A percentile compares a stretch with the other conserved stretches of the same genome.
phyloP scores from a whole-genome alignment of 2,888 invertebrate genomes.

The Onthophagus sagittarius region DNA sequence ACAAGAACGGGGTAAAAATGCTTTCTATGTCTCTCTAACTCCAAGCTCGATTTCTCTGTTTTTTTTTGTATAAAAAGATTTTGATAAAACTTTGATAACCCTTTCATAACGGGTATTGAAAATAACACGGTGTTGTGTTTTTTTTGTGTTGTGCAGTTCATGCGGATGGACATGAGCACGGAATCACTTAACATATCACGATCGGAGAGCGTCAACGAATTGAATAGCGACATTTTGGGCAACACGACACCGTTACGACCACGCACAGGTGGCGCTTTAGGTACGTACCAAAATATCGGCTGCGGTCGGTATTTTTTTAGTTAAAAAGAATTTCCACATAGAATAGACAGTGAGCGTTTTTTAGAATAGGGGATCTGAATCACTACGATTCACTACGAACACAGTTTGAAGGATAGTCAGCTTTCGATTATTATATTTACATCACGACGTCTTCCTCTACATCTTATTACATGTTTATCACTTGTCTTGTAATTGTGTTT shows the following conservation, averaged over 20 bases:
- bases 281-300: slow-evolving; percentile 53
- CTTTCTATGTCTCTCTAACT: background rate
- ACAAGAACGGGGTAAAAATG: slow-evolving; percentile 60
- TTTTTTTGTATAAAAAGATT: background rate
- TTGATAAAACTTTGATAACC: background rate
- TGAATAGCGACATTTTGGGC: slow-evolving; percentile 62
- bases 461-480: background rate
- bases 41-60: background rate
- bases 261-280: slow-evolving; percentile 57
- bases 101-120: background rate
- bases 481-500: slow-evolving; percentile 18
- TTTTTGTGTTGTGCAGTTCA: slow-evolving; percentile 56
- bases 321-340: slow-evolving; percentile 5
- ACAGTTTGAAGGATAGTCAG: background rate
- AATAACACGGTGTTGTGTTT: slow-evolving; percentile 12
- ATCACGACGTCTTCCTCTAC: slow-evolving; percentile 2
- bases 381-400: background rate
- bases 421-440: background rate
- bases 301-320: slow-evolving; percentile 7
- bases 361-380: slow-evolving; percentile 13
- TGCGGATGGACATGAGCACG: slow-evolving; percentile 76
- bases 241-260: slow-evolving; percentile 40
- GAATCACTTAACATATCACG: slow-evolving; percentile 74
- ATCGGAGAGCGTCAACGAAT: slow-evolving; percentile 80
- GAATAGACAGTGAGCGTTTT: slow-evolving; percentile 15